Conservation (phyloP, 1,140 invertebrate genomes). For the Mesaphorura yosii region DNA sequence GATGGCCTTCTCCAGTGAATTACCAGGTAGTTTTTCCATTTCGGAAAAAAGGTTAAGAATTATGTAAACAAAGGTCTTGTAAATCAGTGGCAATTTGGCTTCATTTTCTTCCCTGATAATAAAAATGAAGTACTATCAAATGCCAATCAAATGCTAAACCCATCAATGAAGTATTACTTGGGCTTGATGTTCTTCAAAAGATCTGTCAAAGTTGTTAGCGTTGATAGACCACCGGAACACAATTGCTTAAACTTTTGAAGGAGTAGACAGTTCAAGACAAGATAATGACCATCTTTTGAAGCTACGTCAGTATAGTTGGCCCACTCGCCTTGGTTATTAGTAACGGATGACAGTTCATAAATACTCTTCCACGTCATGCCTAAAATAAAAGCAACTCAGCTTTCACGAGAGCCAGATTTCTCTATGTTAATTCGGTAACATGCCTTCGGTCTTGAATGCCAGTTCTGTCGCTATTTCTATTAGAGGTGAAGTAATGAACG, state of each 20-base stretch:
- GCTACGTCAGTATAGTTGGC: conserved; percentile 23
- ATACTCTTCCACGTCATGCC: conserved; percentile 19
- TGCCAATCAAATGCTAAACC: conserved; percentile 8
- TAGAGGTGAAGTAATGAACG: conserved; percentile 23
- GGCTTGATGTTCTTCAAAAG: conserved; percentile 25
- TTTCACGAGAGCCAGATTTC: not conserved
- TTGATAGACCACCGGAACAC: conserved; percentile 33
- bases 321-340: conserved; percentile 14
- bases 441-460: conserved; percentile 25
- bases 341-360: conserved; percentile 1
- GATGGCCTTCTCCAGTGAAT: conserved; percentile 37
- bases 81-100: conserved; percentile 48
- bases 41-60: conserved; percentile 32
- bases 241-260: conserved; percentile 31
- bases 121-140: conserved; percentile 26
- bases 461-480: conserved; percentile 21
- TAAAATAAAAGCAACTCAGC: conserved; percentile 7
- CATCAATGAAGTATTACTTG: conserved; percentile 6
- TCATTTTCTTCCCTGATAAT: conserved; percentile 44
- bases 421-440: not conserved
- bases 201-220: conserved; percentile 34
- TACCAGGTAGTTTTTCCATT: conserved; percentile 38
- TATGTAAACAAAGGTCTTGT: conserved; percentile 45
- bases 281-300: conserved; percentile 27
- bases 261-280: conserved; percentile 24